These are phyloP conservation scores for Orchesellides sinensis DNA, from an alignment of 2,888 invertebrate genomes.

Conservation along the genomic window DNA sequence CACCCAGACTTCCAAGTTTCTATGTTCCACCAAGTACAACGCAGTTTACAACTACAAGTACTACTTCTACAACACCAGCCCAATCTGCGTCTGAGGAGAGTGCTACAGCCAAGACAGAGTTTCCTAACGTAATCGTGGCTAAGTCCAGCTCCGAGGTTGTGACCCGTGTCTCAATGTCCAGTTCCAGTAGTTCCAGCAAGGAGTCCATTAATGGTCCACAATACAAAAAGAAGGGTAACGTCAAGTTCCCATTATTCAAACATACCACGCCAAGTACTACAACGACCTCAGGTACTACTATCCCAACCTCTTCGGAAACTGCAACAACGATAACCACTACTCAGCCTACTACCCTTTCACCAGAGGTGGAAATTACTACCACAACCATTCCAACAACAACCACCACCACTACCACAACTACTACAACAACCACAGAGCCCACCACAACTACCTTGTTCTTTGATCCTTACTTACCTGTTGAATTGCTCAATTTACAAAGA, in stretches of 20 bases:
- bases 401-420: constrained; percentile 35
- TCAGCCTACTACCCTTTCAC: constrained; percentile 17
- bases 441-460: constrained; percentile 42
- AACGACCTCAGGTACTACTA: neutral
- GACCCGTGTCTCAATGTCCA: constrained; percentile 47
- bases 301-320: constrained; percentile 9
- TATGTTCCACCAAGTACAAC: constrained; percentile 68
- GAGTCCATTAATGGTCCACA: constrained; percentile 34
- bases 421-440: constrained; percentile 40
- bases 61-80: constrained; percentile 26
- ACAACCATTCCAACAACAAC: constrained; percentile 44
- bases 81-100: constrained; percentile 18
- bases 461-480: constrained; percentile 65
- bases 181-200: constrained; percentile 42
- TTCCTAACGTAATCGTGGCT: constrained; percentile 62
- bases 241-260: constrained; percentile 57
- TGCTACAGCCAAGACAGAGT: constrained; percentile 15
- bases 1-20: constrained; percentile 71
- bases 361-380: constrained; percentile 40
- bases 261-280: constrained; percentile 59
- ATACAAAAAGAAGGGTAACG: constrained; percentile 38
- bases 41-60: constrained; percentile 41
- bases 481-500: constrained; percentile 63
- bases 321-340: constrained; percentile 26
- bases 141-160: constrained; percentile 51